Percentiles rank a stretch among this genome's conserved stretches.
Evolutionary conservation across 2,113 vertebrate species (phyloP).

Genomic region (Scomber japonicus): DNA sequence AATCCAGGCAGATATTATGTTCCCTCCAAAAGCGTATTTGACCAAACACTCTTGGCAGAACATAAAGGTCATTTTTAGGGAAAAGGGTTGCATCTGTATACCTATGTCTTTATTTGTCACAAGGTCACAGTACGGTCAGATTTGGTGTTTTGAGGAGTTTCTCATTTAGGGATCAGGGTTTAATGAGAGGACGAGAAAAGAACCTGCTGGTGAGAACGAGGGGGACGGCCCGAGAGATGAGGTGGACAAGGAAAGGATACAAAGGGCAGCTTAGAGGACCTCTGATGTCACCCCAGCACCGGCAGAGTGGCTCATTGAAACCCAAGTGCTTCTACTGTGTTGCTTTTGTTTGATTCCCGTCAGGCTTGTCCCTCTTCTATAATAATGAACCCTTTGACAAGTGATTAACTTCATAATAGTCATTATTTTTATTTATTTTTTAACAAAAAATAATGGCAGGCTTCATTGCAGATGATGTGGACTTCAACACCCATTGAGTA

Average conservation of each 20-base stretch:
- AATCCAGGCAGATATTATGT: not conserved
- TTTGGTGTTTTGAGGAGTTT: slow-evolving; percentile 44
- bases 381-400: slow-evolving; percentile 69
- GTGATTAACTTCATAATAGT: slow-evolving; percentile 55
- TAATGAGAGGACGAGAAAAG: slow-evolving; percentile 82
- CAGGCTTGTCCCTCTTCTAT: slow-evolving; percentile 31
- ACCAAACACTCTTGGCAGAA: not conserved
- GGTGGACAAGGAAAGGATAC: slow-evolving; percentile 45
- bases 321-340: slow-evolving; percentile 54
- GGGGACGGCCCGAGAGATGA: slow-evolving; percentile 68
- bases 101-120: slow-evolving; percentile 10
- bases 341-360: slow-evolving; percentile 64
- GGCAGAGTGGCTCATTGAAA: slow-evolving; percentile 54
- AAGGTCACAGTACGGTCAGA: slow-evolving; percentile 72
- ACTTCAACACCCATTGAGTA: slow-evolving; percentile 19
- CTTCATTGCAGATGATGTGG: not conserved
- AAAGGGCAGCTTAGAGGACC: slow-evolving; percentile 73
- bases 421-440: slow-evolving; percentile 13
- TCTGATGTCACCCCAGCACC: slow-evolving; percentile 69
- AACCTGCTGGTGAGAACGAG: slow-evolving; percentile 79
- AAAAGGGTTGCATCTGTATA: not conserved
- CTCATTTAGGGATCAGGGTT: slow-evolving; percentile 71
- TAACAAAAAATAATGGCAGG: slow-evolving; percentile 13
- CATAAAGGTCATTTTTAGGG: not conserved
- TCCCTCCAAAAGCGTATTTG: slow-evolving; percentile 8